Conservation (phyloP, 2,888 invertebrate genomes). For the Amitus sp. region DNA sequence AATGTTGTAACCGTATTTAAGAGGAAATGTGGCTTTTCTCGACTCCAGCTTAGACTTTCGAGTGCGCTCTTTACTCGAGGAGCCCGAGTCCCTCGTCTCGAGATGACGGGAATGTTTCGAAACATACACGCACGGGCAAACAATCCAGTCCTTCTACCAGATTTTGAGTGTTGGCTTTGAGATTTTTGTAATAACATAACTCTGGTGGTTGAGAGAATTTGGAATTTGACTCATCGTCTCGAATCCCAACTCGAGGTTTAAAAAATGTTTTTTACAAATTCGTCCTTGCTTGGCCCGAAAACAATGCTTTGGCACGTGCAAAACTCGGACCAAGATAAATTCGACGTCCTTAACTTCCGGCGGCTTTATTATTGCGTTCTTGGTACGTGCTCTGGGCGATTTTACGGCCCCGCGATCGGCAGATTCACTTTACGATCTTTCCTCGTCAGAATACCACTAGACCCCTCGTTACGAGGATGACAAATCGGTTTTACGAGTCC, state of each 20-base stretch:
- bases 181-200: slow-evolving; percentile 39
- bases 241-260: no score
- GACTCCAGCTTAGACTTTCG: no score
- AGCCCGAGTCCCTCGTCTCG: slow-evolving; percentile 12
- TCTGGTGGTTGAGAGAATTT: slow-evolving; percentile 22
- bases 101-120: slow-evolving; percentile 39
- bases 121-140: slow-evolving; percentile 38
- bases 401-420: slow-evolving; percentile 30
- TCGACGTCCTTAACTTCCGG: slow-evolving; percentile 36
- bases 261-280: no score
- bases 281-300: no score
- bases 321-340: slow-evolving; percentile 28
- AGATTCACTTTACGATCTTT: slow-evolving; percentile 31
- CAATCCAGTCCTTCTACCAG: slow-evolving; percentile 21
- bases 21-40: background rate
- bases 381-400: slow-evolving; percentile 38
- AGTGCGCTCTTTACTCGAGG: no score
- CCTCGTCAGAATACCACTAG: slow-evolving; percentile 22
- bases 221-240: slow-evolving; percentile 21
- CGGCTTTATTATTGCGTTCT: slow-evolving; percentile 35
- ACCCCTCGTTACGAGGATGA: slow-evolving; percentile 16
- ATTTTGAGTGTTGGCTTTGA: slow-evolving; percentile 35
- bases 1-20: no score
- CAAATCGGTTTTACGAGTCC: slow-evolving; percentile 37
- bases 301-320: slow-evolving; percentile 20